Conservation (phyloP, 2,113 vertebrate species). For the Edolisoma coerulescens region DNA sequence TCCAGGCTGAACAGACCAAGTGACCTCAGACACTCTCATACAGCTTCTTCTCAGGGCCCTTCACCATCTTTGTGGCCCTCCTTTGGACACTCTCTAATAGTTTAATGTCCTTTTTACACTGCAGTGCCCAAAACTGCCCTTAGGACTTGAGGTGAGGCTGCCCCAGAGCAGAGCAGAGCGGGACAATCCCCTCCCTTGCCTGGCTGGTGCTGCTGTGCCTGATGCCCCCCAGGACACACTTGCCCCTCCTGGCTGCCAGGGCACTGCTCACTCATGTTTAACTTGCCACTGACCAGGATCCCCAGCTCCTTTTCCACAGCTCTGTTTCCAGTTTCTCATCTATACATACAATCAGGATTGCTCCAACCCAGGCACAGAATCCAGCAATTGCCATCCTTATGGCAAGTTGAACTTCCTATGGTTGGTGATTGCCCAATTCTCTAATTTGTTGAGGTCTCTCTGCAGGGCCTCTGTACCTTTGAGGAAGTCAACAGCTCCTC, state of each 20-base stretch:
- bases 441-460: neutral
- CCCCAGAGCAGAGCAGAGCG: rapidly evolving
- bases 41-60: rapidly evolving
- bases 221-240: rapidly evolving
- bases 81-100: rapidly evolving
- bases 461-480: neutral
- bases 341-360: neutral
- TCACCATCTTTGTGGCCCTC: rapidly evolving
- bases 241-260: neutral
- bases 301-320: neutral
- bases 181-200: neutral
- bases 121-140: rapidly evolving
- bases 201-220: rapidly evolving
- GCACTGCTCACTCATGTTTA: neutral
- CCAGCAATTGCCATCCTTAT: neutral
- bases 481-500: neutral
- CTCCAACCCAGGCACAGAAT: neutral
- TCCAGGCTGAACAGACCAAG: neutral
- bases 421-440: neutral
- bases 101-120: neutral
- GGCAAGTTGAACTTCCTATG: neutral
- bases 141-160: rapidly evolving
- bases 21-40: rapidly evolving
- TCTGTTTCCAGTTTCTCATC: neutral
- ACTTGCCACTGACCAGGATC: rapidly evolving